phyloP scores from a whole-genome alignment of 2,888 invertebrate genomes.

The Tiliacea citrago region DNA sequence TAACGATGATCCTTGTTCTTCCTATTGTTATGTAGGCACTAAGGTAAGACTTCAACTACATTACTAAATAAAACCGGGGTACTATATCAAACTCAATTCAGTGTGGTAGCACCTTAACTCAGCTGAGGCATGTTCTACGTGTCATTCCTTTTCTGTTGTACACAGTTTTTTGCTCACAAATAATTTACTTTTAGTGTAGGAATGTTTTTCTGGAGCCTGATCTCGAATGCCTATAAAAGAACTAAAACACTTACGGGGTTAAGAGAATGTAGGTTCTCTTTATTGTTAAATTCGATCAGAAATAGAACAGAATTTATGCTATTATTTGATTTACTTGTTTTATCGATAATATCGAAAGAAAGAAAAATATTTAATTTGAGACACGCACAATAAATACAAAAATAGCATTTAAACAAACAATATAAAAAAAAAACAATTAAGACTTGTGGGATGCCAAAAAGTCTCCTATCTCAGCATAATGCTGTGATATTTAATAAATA shows the following conservation, averaged over 20 bases:
- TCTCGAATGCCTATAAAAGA: constrained; percentile 43
- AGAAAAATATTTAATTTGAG: too few relatives aligned
- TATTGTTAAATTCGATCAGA: constrained; percentile 15
- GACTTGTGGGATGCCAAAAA: too few relatives aligned
- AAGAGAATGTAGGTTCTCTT: constrained; percentile 19
- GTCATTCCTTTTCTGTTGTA: constrained; percentile 52
- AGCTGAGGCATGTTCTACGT: constrained; percentile 26
- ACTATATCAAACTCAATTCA: constrained; percentile 8
- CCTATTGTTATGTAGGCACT: background rate
- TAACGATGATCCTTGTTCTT: background rate
- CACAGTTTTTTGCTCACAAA: constrained; percentile 53
- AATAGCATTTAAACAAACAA: too few relatives aligned
- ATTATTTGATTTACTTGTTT: constrained; percentile 24
- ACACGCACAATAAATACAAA: too few relatives aligned
- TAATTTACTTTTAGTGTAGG: constrained; percentile 55
- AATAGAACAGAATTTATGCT: constrained; percentile 2
- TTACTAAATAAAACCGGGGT: constrained; percentile 1
- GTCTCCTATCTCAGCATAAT: too few relatives aligned
- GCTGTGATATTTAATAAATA: too few relatives aligned
- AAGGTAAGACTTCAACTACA: background rate
- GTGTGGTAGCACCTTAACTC: constrained; percentile 35
- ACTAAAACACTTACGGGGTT: constrained; percentile 32
- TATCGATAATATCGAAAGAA: background rate
- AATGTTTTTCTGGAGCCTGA: constrained; percentile 54
- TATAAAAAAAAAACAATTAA: too few relatives aligned